Percentiles rank a stretch among this genome's conserved stretches.
These are phyloP conservation scores for Trilocha varians DNA, from an alignment of 2,888 invertebrate species.

Conservation along the genomic window DNA sequence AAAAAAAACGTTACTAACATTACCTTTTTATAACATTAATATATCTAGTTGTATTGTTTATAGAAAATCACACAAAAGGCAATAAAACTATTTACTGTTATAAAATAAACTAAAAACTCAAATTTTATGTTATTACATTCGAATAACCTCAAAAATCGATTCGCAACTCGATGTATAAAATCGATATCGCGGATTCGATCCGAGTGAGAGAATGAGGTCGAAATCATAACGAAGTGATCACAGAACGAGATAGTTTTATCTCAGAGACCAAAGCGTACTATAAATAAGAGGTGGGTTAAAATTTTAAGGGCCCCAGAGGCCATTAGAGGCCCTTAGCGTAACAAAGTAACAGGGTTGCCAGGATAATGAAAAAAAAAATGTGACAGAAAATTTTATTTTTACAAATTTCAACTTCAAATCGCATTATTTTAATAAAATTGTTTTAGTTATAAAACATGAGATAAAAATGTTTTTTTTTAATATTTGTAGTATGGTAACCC, in stretches of 20 bases:
- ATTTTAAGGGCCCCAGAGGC: conserved; percentile 62
- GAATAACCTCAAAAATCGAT: neutral
- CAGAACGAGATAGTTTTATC: conserved; percentile 3
- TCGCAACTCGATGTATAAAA: conserved; percentile 2
- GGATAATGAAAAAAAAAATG: too few species aligned
- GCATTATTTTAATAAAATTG: too few species aligned
- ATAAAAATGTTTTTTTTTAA: too few species aligned
- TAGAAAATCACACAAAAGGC: too few species aligned
- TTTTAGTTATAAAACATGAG: too few species aligned
- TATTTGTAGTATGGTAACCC: neutral
- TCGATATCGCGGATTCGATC: neutral
- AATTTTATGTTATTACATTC: too few species aligned
- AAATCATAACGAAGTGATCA: conserved; percentile 5
- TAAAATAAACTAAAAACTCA: neutral
- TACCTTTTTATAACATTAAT: too few species aligned
- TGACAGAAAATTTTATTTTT: too few species aligned
- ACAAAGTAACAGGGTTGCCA: conserved; percentile 7
- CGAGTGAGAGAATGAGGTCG: neutral
- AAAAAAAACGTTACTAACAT: too few species aligned
- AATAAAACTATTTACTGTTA: too few species aligned
- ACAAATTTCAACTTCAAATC: too few species aligned
- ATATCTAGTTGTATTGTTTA: too few species aligned
- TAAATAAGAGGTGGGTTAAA: conserved; percentile 67
- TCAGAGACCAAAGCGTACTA: conserved; percentile 38
- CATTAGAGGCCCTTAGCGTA: conserved; percentile 65